These are phyloP conservation scores for Mesochorus sp. DNA, from an alignment of 2,888 invertebrate species.

Conservation along the genomic window DNA sequence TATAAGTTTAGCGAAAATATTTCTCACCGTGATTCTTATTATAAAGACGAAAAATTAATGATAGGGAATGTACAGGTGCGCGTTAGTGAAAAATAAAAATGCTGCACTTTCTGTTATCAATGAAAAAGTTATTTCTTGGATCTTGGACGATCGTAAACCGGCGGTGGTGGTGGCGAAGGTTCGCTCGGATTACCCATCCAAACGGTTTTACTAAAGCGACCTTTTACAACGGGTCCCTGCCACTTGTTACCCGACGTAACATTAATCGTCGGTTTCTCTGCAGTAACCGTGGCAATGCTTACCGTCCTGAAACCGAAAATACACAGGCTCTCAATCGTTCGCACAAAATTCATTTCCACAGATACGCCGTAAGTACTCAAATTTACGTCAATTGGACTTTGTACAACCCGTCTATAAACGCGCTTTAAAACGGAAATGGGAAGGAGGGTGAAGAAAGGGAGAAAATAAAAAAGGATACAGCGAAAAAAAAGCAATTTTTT, in stretches of 20 bases:
- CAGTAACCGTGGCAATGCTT: constrained; percentile 71
- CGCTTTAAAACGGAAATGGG: too few species aligned
- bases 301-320: constrained; percentile 75
- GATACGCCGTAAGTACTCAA: too few species aligned
- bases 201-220: constrained; percentile 79
- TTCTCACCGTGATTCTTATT: neutral
- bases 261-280: constrained; percentile 72
- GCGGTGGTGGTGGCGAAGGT: constrained; percentile 72
- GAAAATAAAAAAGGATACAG: constrained; percentile 4
- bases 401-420: too few species aligned
- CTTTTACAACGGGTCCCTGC: constrained; percentile 79
- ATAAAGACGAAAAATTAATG: neutral
- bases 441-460: neutral
- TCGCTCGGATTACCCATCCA: constrained; percentile 78
- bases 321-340: too few species aligned
- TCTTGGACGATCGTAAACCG: constrained; percentile 72
- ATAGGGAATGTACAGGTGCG: neutral
- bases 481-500: constrained; percentile 30
- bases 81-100: neutral
- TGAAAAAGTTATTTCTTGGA: constrained; percentile 75
- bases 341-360: too few species aligned
- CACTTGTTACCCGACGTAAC: constrained; percentile 73
- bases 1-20: neutral
- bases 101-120: neutral
- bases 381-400: too few species aligned